phyloP scores from a whole-genome alignment of 2,113 vertebrate genomes.

The Sinocyclocheilus anshuiensis region DNA sequence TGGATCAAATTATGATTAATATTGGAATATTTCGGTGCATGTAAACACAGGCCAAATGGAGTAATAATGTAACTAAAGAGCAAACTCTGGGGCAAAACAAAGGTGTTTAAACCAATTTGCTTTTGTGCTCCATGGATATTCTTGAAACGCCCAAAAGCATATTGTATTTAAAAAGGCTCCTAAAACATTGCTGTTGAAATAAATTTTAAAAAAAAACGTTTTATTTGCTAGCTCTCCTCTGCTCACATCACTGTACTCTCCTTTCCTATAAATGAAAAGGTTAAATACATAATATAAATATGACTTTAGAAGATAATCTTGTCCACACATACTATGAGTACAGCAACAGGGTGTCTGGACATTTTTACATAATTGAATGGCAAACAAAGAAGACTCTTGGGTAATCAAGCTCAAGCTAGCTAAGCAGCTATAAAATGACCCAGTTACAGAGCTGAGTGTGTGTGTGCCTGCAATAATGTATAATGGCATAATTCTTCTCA shows the following conservation, averaged over 20 bases:
- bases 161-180: not conserved
- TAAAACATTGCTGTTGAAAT: not conserved
- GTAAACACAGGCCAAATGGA: not conserved
- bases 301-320: constrained; percentile 11
- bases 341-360: constrained; percentile 13
- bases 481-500: not conserved
- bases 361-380: constrained; percentile 42
- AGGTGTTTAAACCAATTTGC: not conserved
- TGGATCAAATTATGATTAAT: not conserved
- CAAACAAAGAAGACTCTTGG: constrained; percentile 44
- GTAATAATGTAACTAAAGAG: not conserved
- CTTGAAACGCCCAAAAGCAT: constrained; percentile 3
- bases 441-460: constrained; percentile 35
- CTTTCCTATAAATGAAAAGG: not conserved
- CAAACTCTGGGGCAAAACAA: not conserved
- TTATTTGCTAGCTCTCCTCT: not conserved
- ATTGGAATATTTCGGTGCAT: constrained; percentile 1
- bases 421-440: constrained; percentile 42
- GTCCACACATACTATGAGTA: constrained; percentile 2
- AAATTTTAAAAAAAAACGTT: too few relatives aligned
- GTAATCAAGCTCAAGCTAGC: constrained; percentile 40
- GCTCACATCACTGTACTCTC: not conserved
- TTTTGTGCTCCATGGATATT: not conserved
- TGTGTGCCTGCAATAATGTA: not conserved
- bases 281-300: constrained; percentile 25